Evolutionary conservation across 1,140 invertebrate species (phyloP).

Genomic region (Caenorhabditis tropicalis): DNA sequence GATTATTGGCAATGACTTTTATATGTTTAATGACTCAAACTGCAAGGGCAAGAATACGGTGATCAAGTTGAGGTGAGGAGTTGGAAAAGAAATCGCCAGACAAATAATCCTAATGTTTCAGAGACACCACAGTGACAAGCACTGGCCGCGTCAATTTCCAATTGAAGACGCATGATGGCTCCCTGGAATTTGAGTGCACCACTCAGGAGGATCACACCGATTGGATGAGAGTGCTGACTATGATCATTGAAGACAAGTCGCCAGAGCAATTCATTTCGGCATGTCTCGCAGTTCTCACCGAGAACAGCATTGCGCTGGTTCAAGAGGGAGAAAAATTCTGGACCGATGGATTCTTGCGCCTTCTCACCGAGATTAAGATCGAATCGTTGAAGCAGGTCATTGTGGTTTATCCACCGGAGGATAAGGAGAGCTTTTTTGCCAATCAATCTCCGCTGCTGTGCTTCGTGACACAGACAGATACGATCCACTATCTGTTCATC

Average conservation of each 20-base stretch:
- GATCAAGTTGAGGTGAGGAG: background rate
- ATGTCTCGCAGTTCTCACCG: background rate
- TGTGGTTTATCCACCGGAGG: background rate
- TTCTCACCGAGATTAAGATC: background rate
- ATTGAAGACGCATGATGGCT: background rate
- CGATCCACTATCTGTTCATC: conserved; percentile 4
- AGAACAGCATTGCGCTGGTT: background rate
- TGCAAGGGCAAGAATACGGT: background rate
- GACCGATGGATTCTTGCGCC: conserved; percentile 15
- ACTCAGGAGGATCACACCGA: background rate
- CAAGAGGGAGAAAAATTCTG: conserved; percentile 15
- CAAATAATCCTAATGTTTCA: background rate
- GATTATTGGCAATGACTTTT: background rate
- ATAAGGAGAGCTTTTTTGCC: conserved; percentile 8
- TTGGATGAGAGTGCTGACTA: background rate
- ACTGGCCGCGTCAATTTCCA: background rate
- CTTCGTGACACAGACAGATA: background rate
- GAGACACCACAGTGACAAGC: background rate
- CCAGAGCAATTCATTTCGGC: background rate
- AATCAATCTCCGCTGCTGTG: background rate
- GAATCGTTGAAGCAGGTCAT: background rate
- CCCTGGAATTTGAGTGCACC: background rate
- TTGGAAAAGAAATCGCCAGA: too few species aligned
- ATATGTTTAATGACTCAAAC: background rate
- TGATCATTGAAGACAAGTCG: background rate